Percentiles rank a stretch among this genome's conserved stretches.
Conservation (phyloP, 2,888 invertebrate genomes). For the Ochropleura leucogaster region DNA sequence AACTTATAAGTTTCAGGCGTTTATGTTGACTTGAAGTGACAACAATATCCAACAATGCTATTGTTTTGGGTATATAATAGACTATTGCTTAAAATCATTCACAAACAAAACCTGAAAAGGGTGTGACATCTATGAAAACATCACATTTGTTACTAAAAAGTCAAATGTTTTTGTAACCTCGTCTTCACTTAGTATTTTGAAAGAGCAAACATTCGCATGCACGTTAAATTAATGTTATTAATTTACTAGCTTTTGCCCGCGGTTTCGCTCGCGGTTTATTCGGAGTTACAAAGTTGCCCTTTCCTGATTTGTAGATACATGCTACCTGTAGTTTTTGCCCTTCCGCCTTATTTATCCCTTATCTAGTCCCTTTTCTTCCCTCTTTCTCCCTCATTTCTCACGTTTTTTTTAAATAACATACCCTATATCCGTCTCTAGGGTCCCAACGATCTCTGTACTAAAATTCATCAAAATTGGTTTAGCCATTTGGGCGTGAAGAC, state of each 20-base stretch:
- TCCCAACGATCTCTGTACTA: too few species aligned
- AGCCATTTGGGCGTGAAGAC: too few species aligned
- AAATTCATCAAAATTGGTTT: neutral
- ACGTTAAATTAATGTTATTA: neutral
- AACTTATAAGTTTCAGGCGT: conserved; percentile 51
- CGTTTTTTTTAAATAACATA: too few species aligned
- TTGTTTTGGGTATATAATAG: neutral
- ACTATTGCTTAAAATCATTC: neutral
- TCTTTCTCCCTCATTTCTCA: too few species aligned
- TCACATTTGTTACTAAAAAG: neutral
- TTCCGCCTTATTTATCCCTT: too few species aligned
- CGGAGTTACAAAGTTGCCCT: too few species aligned
- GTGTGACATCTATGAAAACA: neutral
- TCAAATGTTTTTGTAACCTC: neutral
- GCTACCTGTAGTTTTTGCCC: too few species aligned
- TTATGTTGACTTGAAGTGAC: neutral
- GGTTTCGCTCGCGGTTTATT: too few species aligned
- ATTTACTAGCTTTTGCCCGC: too few species aligned
- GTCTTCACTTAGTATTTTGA: conserved; percentile 11
- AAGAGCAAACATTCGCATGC: conserved; percentile 28
- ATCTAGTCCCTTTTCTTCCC: too few species aligned
- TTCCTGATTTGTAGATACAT: too few species aligned
- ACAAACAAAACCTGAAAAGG: neutral
- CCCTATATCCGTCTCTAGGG: too few species aligned
- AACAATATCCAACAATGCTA: conserved; percentile 7